Conservation (phyloP, 2,113 vertebrate genomes). For the Lichenostomus cassidix region DNA sequence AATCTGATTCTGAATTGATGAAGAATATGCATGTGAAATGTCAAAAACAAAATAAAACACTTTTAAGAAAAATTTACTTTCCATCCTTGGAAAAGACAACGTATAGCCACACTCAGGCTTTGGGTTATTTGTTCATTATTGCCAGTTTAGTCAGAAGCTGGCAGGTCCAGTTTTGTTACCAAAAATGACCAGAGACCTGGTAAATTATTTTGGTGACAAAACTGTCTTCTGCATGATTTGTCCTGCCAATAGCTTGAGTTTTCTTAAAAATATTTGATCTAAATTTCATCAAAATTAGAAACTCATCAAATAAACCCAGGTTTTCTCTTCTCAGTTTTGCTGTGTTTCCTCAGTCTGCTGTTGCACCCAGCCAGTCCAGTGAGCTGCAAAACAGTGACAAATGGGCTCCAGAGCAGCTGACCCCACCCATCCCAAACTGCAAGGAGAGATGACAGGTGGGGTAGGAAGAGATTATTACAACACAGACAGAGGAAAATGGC, state of each 20-base stretch:
- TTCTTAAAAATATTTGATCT: not conserved
- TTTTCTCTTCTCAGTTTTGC: not conserved
- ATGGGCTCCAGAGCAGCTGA: not conserved
- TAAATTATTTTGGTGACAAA: not conserved
- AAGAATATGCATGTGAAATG: not conserved
- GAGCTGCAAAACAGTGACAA: not conserved
- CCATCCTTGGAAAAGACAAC: not conserved
- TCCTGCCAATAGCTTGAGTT: not conserved
- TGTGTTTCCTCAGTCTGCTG: not conserved
- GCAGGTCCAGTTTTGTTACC: not conserved
- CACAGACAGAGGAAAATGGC: not conserved
- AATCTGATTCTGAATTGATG: not conserved
- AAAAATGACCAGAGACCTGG: not conserved
- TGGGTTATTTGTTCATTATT: not conserved
- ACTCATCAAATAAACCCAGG: not conserved
- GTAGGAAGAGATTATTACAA: not conserved
- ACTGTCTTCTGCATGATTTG: not conserved
- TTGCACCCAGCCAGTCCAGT: not conserved
- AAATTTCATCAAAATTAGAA: not conserved
- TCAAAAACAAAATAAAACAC: not conserved
- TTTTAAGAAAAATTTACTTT: not conserved
- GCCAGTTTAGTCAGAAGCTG: not conserved
- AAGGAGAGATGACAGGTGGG: not conserved
- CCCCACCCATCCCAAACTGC: fast-evolving
- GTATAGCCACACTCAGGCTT: not conserved